phyloP scores from a whole-genome alignment of 2,888 invertebrate genomes.

The Salticus scenicus region DNA sequence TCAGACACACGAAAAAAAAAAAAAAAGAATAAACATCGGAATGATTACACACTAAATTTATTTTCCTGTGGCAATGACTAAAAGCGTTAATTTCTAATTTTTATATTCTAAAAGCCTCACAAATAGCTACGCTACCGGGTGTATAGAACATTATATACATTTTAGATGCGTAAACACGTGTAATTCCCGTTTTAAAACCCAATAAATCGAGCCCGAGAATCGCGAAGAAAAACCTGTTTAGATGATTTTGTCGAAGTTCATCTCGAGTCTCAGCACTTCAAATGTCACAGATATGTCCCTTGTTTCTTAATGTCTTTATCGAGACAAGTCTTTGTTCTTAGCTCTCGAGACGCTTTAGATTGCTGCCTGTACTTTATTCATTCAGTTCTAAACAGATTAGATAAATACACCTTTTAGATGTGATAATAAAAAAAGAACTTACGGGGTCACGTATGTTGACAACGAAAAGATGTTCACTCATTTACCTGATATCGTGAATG shows the following conservation, averaged over 20 bases:
- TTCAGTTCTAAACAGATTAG: conserved; percentile 34
- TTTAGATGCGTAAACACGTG: too few relatives aligned
- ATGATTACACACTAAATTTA: too few relatives aligned
- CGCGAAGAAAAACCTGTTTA: neutral
- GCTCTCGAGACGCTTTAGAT: conserved; percentile 39
- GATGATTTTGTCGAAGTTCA: neutral
- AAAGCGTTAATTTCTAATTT: too few relatives aligned
- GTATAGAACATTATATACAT: too few relatives aligned
- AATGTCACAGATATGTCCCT: conserved; percentile 12
- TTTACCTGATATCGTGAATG: neutral
- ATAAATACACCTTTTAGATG: conserved; percentile 17
- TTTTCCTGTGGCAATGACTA: too few relatives aligned
- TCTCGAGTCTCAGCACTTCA: neutral
- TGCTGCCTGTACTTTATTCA: conserved; percentile 36
- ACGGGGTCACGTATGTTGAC: conserved; percentile 7
- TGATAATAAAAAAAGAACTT: neutral
- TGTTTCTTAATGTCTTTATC: conserved; percentile 60
- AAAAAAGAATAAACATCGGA: too few relatives aligned
- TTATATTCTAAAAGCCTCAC: too few relatives aligned
- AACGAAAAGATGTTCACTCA: conserved; percentile 1
- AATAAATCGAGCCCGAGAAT: too few relatives aligned
- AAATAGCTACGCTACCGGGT: too few relatives aligned
- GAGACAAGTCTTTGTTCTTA: conserved; percentile 41
- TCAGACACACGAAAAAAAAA: too few relatives aligned
- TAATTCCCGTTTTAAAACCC: too few relatives aligned